Evolutionary conservation across 2,797 vertebrate genomes (phyloP).

Genomic region (Paramormyrops hopkinsi): DNA sequence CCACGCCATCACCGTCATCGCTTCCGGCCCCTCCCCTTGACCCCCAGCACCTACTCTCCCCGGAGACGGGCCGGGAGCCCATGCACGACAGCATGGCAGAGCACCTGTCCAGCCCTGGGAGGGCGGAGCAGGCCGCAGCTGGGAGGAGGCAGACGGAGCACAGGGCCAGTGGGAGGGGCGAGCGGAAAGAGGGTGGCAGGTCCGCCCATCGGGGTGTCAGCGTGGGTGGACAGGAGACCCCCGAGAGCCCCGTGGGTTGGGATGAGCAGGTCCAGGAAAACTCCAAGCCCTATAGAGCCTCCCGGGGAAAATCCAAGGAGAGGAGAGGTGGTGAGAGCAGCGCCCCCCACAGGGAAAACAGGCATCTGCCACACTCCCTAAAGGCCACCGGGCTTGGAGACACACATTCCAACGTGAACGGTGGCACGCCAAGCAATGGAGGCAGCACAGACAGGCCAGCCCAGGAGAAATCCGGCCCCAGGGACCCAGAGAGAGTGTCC

Average conservation of each 20-base stretch:
- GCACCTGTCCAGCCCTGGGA: constrained; percentile 73
- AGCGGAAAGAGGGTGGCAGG: constrained; percentile 72
- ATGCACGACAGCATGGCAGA: constrained; percentile 72
- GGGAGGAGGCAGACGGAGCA: constrained; percentile 62
- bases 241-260: constrained; percentile 58
- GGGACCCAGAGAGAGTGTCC: constrained; percentile 60
- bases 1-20: constrained; percentile 84
- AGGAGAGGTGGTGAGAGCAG: constrained; percentile 55
- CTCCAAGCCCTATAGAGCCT: constrained; percentile 59
- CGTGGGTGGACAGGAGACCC: constrained; percentile 52
- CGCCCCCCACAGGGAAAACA: constrained; percentile 46
- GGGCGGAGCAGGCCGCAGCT: constrained; percentile 58
- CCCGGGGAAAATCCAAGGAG: constrained; percentile 65
- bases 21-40: constrained; percentile 81
- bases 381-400: constrained; percentile 54
- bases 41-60: constrained; percentile 76
- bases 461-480: constrained; percentile 58
- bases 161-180: constrained; percentile 55
- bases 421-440: constrained; percentile 55
- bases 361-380: constrained; percentile 51
- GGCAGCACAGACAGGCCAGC: constrained; percentile 54
- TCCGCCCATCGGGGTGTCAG: constrained; percentile 63
- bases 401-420: constrained; percentile 53
- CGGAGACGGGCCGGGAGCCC: constrained; percentile 73
- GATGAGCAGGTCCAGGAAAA: constrained; percentile 57